These are phyloP conservation scores for Sarcophaga rosellei DNA, from an alignment of 2,888 invertebrate species.

Conservation along the genomic window DNA sequence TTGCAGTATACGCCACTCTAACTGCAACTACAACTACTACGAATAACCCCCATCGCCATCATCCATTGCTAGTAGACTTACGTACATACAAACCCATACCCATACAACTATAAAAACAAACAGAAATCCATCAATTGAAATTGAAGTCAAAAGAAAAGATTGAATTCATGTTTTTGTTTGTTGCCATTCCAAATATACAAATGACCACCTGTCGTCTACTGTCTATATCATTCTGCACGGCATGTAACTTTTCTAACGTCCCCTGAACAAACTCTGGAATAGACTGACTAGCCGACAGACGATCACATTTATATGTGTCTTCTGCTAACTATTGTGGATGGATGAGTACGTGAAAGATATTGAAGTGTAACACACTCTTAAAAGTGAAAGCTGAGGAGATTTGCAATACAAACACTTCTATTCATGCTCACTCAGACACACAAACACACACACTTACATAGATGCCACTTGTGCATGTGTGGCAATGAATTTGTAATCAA, in stretches of 20 bases:
- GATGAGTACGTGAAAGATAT: conserved; percentile 22
- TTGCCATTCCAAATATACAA: conserved; percentile 46
- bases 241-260: background rate
- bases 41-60: too few species aligned
- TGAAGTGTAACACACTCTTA: conserved; percentile 56
- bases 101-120: background rate
- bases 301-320: conserved; percentile 31
- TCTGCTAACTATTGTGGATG: background rate
- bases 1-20: background rate
- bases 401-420: conserved; percentile 39
- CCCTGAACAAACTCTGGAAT: background rate
- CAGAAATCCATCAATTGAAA: conserved; percentile 53
- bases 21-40: too few species aligned
- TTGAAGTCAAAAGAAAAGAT: conserved; percentile 53
- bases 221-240: conserved; percentile 29
- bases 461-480: conserved; percentile 14
- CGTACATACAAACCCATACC: background rate
- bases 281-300: background rate
- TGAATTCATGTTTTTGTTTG: conserved; percentile 40
- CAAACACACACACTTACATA: background rate
- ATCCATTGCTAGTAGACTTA: too few species aligned
- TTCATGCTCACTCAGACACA: background rate
- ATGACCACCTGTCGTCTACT: conserved; percentile 66
- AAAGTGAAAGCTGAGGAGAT: conserved; percentile 66
- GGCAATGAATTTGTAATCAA: conserved; percentile 58